Conservation (phyloP, 2,797 vertebrate genomes). For the Graptemys geographica region DNA sequence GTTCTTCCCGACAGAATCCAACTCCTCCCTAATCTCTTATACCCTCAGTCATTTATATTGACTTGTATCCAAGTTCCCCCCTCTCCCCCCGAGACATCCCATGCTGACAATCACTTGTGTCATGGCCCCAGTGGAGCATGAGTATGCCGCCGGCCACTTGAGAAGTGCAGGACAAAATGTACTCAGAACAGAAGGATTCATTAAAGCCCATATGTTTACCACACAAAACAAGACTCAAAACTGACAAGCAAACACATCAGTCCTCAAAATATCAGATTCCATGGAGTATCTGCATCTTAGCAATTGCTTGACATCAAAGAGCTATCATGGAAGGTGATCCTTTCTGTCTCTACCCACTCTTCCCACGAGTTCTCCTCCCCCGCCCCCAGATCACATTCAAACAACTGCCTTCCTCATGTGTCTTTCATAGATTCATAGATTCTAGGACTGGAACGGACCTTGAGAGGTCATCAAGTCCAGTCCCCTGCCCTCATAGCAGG, state of each 20-base stretch:
- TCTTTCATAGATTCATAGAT: neutral
- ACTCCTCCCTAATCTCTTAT: neutral
- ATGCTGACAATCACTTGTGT: accelerated
- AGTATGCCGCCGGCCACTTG: accelerated
- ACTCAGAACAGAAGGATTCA: accelerated
- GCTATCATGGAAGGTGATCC: neutral
- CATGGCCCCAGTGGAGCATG: neutral
- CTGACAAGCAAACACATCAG: neutral
- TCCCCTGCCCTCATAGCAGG: too few relatives aligned
- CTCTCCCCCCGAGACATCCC: neutral
- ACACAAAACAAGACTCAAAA: neutral
- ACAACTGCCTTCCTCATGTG: accelerated
- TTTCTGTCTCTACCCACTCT: neutral
- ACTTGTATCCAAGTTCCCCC: neutral
- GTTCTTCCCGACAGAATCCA: neutral
- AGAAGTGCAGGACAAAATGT: neutral
- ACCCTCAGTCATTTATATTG: neutral
- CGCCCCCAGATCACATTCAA: neutral
- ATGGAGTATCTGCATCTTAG: neutral
- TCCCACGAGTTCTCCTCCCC: neutral
- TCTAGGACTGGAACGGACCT: too few relatives aligned
- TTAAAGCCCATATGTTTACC: neutral
- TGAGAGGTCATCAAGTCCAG: too few relatives aligned
- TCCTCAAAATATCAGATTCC: neutral
- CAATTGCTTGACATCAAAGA: neutral